Evolutionary conservation across 2,113 vertebrate species (phyloP), one percentile per base, ranked within the genome.

Genomic region (Cercopithecus mona): DNA sequence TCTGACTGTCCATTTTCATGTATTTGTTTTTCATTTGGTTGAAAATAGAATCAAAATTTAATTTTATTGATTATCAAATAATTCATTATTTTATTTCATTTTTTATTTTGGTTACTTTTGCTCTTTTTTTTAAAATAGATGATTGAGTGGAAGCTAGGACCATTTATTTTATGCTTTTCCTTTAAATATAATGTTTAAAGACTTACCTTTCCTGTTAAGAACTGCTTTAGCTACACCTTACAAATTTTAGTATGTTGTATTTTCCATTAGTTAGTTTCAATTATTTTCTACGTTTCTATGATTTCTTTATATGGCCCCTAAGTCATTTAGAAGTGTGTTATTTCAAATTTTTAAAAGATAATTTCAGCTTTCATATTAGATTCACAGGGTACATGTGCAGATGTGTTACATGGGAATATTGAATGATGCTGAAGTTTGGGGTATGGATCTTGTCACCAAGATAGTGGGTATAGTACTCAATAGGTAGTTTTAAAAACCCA

Each of bases 21-120:
- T 90, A 43, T 57, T 86, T 90, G 38, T 59, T 93, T 87, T 81
- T 38, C 87, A 27, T 83, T 66, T 92, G 81, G 14, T 92, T 93
- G 35, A 87, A 73, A 73, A 11, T 73, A 73, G 22, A 73, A 40
- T 73, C 38, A 40, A 25, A 40, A 40, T 73, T 23, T 40, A 40
- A 73, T 40, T 40, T 12, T 20, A 73, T 73, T 73, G 20, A 25
- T 40, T 73, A 25, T 73, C 70, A 73, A 40, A 40, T 40, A 40
- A 25, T 73, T 40, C 22, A 86, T n/a, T 90, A n/a, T 93, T 59
- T 75, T 76, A 93, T 66, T 93, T 73, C 25, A 90, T n/a, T 90
- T 95, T 59, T 81, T 70, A 93, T 66, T 93, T 73, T 57, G n/a
- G 23, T 86, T 82, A 55, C 3, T 17, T 79, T 70, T n/a, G 12